phyloP scores from a whole-genome alignment of 2,888 invertebrate genomes.

The Brachypalpus laphriformis region DNA sequence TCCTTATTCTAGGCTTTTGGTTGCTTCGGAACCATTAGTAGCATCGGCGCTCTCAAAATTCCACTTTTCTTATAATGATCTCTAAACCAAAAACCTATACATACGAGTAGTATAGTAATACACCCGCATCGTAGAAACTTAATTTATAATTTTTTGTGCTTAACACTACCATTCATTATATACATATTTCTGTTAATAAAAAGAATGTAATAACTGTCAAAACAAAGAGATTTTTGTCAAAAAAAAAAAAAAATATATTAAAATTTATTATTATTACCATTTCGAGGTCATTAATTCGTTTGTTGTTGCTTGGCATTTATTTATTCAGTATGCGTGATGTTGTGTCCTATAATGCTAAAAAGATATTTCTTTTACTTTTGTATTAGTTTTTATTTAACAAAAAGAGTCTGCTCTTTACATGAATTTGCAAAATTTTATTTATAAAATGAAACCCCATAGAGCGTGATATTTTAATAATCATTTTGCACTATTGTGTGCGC shows the following conservation, averaged over 20 bases:
- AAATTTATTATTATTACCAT: constrained; percentile 28
- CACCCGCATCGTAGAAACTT: not conserved
- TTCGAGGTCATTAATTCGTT: constrained; percentile 19
- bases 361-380: not conserved
- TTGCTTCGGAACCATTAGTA: no score
- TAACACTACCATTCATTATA: not conserved
- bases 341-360: not conserved
- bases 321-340: not conserved
- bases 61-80: not conserved
- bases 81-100: not conserved
- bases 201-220: not conserved
- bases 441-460: not conserved
- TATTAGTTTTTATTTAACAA: not conserved
- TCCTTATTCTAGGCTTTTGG: no score
- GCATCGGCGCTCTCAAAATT: no score
- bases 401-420: not conserved
- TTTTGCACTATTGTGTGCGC: not conserved
- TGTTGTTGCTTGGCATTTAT: not conserved
- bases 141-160: not conserved
- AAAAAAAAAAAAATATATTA: not conserved
- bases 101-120: not conserved
- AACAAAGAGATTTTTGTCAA: constrained; percentile 9
- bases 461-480: constrained; percentile 1
- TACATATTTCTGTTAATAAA: not conserved
- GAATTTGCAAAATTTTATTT: constrained; percentile 3